A percentile compares a stretch with the other conserved stretches of the same genome.
phyloP scores from a whole-genome alignment of 2,797 vertebrate species.

The Tenualosa ilisha region DNA sequence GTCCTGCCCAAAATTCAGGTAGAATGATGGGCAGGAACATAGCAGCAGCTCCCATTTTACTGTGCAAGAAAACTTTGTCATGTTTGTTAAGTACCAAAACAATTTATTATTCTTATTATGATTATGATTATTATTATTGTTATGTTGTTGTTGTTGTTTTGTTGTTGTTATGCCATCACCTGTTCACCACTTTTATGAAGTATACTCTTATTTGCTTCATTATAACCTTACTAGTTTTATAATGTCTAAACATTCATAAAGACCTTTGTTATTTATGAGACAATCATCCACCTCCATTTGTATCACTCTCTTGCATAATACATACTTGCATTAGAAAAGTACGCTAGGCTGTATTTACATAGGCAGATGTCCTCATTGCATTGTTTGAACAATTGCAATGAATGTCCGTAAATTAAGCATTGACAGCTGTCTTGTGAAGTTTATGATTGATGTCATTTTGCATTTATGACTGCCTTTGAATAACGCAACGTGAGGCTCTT shows the following conservation, averaged over 20 bases:
- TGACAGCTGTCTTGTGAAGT: conserved; percentile 32
- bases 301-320: neutral
- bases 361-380: conserved; percentile 42
- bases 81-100: neutral
- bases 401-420: conserved; percentile 33
- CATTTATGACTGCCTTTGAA: conserved; percentile 39
- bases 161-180: too few relatives aligned
- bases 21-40: neutral
- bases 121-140: too few relatives aligned
- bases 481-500: conserved; percentile 38
- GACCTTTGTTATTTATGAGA: neutral
- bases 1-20: neutral
- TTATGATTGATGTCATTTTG: conserved; percentile 48
- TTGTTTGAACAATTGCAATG: conserved; percentile 24
- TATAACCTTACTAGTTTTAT: neutral
- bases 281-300: neutral
- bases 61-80: neutral
- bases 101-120: too few relatives aligned
- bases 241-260: neutral
- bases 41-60: neutral
- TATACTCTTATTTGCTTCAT: neutral
- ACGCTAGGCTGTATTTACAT: conserved; percentile 30
- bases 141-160: too few relatives aligned
- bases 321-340: neutral
- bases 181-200: too few relatives aligned